Percentiles rank a stretch among this genome's conserved stretches.
phyloP scores from a whole-genome alignment of 2,797 vertebrate genomes.

The Knipowitschia caucasica region DNA sequence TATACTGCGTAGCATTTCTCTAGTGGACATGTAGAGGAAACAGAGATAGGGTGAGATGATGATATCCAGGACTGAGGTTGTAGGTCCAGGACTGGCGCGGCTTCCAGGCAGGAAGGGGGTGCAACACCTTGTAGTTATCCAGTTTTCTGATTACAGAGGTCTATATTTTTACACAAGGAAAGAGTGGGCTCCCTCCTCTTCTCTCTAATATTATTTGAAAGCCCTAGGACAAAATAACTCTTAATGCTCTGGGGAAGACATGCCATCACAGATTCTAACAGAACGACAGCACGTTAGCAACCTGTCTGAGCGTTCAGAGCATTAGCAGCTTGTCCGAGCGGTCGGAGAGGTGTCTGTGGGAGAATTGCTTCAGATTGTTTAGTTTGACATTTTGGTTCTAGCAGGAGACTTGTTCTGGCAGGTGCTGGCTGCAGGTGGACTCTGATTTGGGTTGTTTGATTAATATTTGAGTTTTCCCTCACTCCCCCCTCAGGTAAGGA shows the following conservation, averaged over 20 bases:
- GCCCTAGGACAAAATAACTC: constrained; percentile 28
- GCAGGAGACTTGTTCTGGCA: constrained; percentile 32
- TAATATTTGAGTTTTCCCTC: background rate
- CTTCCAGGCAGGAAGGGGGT: no score
- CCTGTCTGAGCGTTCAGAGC: constrained; percentile 30
- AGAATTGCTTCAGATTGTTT: constrained; percentile 13
- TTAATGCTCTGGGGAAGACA: constrained; percentile 21
- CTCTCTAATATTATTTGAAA: constrained; percentile 35
- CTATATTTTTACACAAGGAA: constrained; percentile 25
- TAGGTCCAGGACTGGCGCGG: no score
- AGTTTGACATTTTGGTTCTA: constrained; percentile 30
- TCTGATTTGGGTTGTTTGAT: background rate
- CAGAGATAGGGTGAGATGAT: no score
- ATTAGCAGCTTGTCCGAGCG: constrained; percentile 37
- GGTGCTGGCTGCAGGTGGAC: constrained; percentile 39
- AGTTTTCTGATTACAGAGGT: constrained; percentile 19
- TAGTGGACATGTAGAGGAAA: no score
- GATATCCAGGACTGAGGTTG: no score
- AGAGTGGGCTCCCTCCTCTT: constrained; percentile 41
- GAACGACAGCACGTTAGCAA: constrained; percentile 45
- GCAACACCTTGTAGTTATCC: no score
- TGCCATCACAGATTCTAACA: constrained; percentile 42
- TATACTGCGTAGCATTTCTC: no score
- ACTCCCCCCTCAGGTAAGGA: background rate
- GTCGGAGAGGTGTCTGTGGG: constrained; percentile 12